Conservation (phyloP, 2,113 vertebrate genomes). For the Lethenteron camtschaticum region DNA sequence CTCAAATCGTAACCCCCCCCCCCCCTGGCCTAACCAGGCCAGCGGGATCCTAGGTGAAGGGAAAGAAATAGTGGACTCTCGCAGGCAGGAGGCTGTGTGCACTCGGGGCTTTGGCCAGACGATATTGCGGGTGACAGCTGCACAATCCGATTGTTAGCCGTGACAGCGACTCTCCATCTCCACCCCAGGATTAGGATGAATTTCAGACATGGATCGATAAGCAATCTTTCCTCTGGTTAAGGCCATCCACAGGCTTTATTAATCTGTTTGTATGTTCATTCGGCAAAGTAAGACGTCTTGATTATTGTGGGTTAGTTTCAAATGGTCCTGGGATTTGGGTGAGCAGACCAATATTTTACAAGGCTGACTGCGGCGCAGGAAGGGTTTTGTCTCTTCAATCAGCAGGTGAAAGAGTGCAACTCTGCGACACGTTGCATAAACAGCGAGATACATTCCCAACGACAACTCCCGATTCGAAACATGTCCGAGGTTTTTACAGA, state of each 20-base stretch:
- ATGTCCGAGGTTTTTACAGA: too few species aligned
- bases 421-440: too few species aligned
- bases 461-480: too few species aligned
- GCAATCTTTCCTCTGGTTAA: constrained; percentile 5
- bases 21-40: too few species aligned
- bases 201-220: constrained; percentile 6
- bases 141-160: constrained; percentile 6
- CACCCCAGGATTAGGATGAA: constrained; percentile 6
- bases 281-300: constrained; percentile 4
- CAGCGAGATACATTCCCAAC: too few species aligned
- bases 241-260: constrained; percentile 4
- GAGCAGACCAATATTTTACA: constrained; percentile 6
- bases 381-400: constrained; percentile 1
- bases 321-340: constrained; percentile 5
- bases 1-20: too few species aligned
- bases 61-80: too few species aligned
- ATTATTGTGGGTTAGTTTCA: constrained; percentile 5
- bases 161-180: constrained; percentile 2
- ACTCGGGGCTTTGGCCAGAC: neutral
- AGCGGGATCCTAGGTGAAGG: too few species aligned
- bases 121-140: constrained; percentile 1
- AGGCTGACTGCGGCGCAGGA: neutral
- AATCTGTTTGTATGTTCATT: constrained; percentile 6
- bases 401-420: neutral
- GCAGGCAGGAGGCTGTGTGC: too few species aligned